These are phyloP conservation scores for Podarcis muralis DNA, from an alignment of 2,113 vertebrate species.

Conservation along the genomic window DNA sequence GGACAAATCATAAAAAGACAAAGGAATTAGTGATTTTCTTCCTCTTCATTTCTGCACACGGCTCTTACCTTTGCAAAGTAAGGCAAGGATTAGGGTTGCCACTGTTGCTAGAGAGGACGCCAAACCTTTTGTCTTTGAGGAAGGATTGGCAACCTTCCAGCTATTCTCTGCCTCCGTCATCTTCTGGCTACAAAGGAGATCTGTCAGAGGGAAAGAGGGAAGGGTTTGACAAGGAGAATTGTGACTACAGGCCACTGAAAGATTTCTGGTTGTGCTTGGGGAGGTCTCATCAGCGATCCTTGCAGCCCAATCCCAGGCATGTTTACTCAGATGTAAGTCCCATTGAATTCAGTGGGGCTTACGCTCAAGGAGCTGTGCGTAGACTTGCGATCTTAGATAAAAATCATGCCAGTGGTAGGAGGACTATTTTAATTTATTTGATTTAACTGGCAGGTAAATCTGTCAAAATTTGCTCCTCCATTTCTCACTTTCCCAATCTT, in stretches of 20 bases:
- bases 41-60: not conserved
- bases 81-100: not conserved
- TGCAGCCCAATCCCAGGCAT: too few species aligned
- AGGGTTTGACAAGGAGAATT: not conserved
- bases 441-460: too few species aligned
- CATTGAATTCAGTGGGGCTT: too few species aligned
- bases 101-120: not conserved
- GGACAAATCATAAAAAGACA: not conserved
- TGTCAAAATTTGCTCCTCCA: too few species aligned
- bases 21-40: not conserved
- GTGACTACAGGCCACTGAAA: not conserved
- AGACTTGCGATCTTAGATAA: too few species aligned
- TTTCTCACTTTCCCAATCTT: too few species aligned
- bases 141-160: not conserved
- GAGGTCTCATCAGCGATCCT: too few species aligned
- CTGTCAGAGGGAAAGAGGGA: not conserved
- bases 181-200: not conserved
- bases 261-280: not conserved
- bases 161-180: not conserved
- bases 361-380: too few species aligned
- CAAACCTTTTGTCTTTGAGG: not conserved
- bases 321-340: too few species aligned
- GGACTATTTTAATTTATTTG: too few species aligned
- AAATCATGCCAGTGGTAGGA: too few species aligned
- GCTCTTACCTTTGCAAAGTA: not conserved